Evolutionary conservation across 2,888 invertebrate genomes (phyloP).

Genomic region (Tinea pellionella): DNA sequence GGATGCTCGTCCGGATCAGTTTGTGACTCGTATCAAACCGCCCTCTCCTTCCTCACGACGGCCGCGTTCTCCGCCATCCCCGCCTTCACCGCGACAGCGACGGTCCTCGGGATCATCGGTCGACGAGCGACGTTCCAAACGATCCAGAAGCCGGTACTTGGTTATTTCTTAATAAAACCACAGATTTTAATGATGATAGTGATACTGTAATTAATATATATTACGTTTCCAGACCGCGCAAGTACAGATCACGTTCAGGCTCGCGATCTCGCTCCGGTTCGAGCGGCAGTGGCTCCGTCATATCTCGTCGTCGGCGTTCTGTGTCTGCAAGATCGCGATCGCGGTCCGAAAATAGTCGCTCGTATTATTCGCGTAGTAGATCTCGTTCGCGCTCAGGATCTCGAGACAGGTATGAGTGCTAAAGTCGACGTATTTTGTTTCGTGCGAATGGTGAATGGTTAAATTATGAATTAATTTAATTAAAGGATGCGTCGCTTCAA

Average conservation of each 20-base stretch:
- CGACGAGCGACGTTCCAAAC: conserved; percentile 41
- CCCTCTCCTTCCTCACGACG: conserved; percentile 47
- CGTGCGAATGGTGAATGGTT: too few species aligned
- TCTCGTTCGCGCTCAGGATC: conserved; percentile 70
- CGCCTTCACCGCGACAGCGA: conserved; percentile 51
- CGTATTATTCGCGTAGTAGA: conserved; percentile 69
- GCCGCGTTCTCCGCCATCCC: conserved; percentile 52
- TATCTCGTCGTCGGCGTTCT: conserved; percentile 54
- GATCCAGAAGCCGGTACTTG: conserved; percentile 50
- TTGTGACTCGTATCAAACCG: conserved; percentile 59
- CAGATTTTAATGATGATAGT: not conserved
- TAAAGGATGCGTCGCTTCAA: conserved; percentile 45
- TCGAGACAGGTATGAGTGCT: conserved; percentile 45
- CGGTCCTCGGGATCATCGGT: conserved; percentile 57
- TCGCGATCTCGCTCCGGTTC: conserved; percentile 70
- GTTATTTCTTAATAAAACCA: not conserved
- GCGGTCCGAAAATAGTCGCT: conserved; percentile 71
- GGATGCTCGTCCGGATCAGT: conserved; percentile 61
- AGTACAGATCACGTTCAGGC: conserved; percentile 74
- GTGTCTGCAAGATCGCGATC: conserved; percentile 66
- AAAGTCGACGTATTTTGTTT: not conserved
- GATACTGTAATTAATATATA: not conserved
- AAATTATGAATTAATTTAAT: not conserved
- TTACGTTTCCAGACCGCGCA: conserved; percentile 70
- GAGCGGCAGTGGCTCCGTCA: conserved; percentile 48